Percentiles rank a stretch among this genome's conserved stretches.
Conservation (phyloP, 2,888 invertebrate species). For the Platerodrilus igneus region DNA sequence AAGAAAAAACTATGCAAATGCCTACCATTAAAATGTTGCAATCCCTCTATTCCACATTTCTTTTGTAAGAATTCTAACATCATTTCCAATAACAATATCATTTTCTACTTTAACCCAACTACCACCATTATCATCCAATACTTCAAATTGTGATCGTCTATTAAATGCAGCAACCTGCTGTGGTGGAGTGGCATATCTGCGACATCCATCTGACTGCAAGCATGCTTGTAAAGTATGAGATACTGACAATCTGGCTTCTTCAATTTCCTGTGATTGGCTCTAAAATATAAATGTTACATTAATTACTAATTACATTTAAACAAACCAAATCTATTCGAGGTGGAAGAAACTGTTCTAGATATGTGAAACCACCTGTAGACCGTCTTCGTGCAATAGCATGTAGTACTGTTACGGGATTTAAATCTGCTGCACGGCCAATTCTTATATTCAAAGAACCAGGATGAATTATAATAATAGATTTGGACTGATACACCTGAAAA, state of each 20-base stretch:
- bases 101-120: constrained; percentile 61
- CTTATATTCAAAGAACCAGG: constrained; percentile 87
- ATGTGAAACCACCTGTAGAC: constrained; percentile 48
- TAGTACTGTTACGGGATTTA: constrained; percentile 77
- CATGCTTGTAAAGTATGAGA: constrained; percentile 84
- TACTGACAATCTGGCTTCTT: constrained; percentile 77
- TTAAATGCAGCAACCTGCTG: constrained; percentile 88
- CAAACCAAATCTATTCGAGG: constrained; percentile 55
- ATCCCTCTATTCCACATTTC: constrained; percentile 10
- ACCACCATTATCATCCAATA: constrained; percentile 53
- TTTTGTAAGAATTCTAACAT: constrained; percentile 48
- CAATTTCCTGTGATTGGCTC: constrained; percentile 68
- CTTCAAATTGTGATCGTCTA: constrained; percentile 69
- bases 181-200: constrained; percentile 80
- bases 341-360: constrained; percentile 64
- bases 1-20: neutral
- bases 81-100: constrained; percentile 70
- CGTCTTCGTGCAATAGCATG: constrained; percentile 79
- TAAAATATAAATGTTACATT: constrained; percentile 17
- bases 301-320: constrained; percentile 5
- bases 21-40: neutral
- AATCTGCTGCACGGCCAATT: constrained; percentile 86
- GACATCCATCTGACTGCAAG: constrained; percentile 74
- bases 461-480: constrained; percentile 87
- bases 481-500: constrained; percentile 66